Conservation (phyloP, 2,113 vertebrate genomes). For the Gila orcuttii region DNA sequence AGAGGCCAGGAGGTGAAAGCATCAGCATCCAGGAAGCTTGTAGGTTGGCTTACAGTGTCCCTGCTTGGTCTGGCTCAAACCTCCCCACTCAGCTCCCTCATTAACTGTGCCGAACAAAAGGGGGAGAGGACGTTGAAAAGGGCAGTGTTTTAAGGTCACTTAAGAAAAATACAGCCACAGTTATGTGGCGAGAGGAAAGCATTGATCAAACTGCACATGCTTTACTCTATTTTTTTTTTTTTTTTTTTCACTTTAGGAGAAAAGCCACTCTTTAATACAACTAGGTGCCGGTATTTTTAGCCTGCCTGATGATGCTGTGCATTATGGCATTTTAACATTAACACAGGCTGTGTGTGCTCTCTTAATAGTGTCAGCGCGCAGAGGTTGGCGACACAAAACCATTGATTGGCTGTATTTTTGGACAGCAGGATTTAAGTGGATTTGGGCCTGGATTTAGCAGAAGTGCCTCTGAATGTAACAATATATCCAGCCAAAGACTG, state of each 20-base stretch:
- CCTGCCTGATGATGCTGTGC: background rate
- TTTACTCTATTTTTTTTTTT: background rate
- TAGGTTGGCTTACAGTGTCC: constrained; percentile 45
- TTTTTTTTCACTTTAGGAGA: background rate
- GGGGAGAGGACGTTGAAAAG: constrained; percentile 40
- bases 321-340: background rate
- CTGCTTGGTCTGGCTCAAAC: constrained; percentile 39
- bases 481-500: background rate
- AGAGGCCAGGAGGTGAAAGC: constrained; percentile 53
- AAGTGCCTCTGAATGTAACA: background rate
- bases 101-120: constrained; percentile 34
- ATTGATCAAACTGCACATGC: constrained; percentile 41
- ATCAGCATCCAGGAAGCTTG: constrained; percentile 41
- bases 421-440: constrained; percentile 1
- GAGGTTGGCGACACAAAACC: background rate
- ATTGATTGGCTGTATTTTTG: constrained; percentile 26
- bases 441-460: constrained; percentile 21
- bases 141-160: constrained; percentile 57
- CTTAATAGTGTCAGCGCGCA: background rate
- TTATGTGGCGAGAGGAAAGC: constrained; percentile 26
- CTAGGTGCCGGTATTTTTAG: constrained; percentile 4
- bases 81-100: constrained; percentile 41
- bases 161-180: constrained; percentile 40
- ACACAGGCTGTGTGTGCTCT: background rate
- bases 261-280: constrained; percentile 30